These are phyloP conservation scores for Scelioninae gen. 1 DNA, from an alignment of 2,888 invertebrate genomes.

Conservation along the genomic window DNA sequence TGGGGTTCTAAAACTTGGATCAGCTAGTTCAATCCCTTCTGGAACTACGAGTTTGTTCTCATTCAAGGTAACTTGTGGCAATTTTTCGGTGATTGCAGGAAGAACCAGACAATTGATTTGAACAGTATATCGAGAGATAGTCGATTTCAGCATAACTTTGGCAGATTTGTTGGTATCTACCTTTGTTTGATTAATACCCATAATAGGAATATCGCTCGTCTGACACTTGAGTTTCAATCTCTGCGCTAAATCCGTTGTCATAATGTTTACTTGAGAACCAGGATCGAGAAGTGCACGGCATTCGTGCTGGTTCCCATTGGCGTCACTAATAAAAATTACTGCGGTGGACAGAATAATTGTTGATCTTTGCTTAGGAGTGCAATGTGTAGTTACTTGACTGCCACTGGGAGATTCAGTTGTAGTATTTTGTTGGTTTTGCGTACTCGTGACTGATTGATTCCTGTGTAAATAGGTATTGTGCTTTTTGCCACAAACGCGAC, in stretches of 20 bases:
- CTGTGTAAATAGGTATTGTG: conserved; percentile 16
- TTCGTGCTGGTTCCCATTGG: conserved; percentile 7
- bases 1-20: conserved; percentile 12
- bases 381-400: conserved; percentile 9
- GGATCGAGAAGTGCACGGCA: conserved; percentile 35
- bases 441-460: neutral
- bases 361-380: neutral
- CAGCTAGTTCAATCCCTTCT: conserved; percentile 18
- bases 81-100: conserved; percentile 2
- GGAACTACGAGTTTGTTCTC: conserved; percentile 1
- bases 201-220: neutral
- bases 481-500: neutral
- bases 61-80: conserved; percentile 22
- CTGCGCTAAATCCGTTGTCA: conserved; percentile 6
- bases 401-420: neutral
- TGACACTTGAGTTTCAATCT: conserved; percentile 1
- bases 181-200: conserved; percentile 6
- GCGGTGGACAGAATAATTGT: conserved; percentile 23
- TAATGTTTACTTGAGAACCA: conserved; percentile 32
- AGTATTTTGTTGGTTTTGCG: neutral
- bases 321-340: conserved; percentile 8
- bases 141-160: neutral
- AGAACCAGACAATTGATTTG: neutral
- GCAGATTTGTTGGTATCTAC: neutral
- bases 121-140: neutral